Evolutionary conservation across 2,797 vertebrate species (phyloP), one percentile per base, ranked within the genome.

Genomic region (Discoglossus pictus): DNA sequence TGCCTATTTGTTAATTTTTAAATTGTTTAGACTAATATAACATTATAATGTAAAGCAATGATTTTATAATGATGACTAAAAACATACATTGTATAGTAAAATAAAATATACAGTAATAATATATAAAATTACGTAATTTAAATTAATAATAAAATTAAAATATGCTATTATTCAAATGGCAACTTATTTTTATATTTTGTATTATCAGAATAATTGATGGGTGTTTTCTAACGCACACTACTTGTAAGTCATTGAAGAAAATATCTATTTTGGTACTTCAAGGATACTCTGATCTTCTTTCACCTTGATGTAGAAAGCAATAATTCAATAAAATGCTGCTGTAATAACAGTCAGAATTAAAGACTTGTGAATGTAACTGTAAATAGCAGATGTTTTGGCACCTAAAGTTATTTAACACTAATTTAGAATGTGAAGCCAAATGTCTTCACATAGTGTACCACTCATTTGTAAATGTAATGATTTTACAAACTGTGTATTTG

Each of bases 351-450:
- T 18, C 59, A 68, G 74, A 73, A 72, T 74, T 74, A 81, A 75
- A 78, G 63, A 2, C 69, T 74, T 69, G 0, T 0, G 68, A 76
- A 63, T 68, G 80, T 81, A 78, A 84, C 72, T 82, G 78, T 67
- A 79, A 77, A 78, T 66, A 77, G 72, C 82, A 82, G 82, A 82
- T 82, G 82, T 78, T 81, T 78, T 74, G 65, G 73, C 79, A 78
- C 76, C 74, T 80, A 72, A 79, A 79, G 78, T 69, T 53, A 56
- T 73, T 55, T 74, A 65, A 65, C 75, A 75, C 80, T 75, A 76
- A 73, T 78, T 73, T 74, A 64, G 0, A 52, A 0, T 74, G 74
- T 78, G 78, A 72, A 1, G 1, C 78, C 82, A 84, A 81, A 84
- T 84, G 82, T 80, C 73, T 69, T 72, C 65, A 13, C 77, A 82